phyloP scores from a whole-genome alignment of 1,140 invertebrate species.

The Sitodiplosis mosellana region DNA sequence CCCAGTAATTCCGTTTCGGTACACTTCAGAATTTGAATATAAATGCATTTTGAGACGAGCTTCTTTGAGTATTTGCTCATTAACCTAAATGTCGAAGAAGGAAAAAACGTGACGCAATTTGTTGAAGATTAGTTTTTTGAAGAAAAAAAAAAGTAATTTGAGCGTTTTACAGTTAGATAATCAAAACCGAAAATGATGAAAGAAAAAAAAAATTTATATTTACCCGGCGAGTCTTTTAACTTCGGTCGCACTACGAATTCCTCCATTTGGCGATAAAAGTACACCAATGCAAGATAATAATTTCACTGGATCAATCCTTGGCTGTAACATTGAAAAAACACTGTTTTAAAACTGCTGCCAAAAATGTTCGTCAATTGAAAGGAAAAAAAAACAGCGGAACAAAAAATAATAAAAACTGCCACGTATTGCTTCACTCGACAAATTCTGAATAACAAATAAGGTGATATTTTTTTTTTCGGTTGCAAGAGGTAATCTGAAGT shows the following conservation, averaged over 20 bases:
- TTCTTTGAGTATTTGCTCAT: slow-evolving; percentile 94
- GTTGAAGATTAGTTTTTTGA: neutral
- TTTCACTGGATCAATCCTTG: slow-evolving; percentile 75
- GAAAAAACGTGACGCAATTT: slow-evolving; percentile 1
- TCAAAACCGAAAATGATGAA: slow-evolving; percentile 4
- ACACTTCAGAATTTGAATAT: slow-evolving; percentile 79
- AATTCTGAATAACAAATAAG: too few species aligned
- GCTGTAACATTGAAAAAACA: slow-evolving; percentile 39
- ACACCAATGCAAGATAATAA: slow-evolving; percentile 71
- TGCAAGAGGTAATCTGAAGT: too few species aligned
- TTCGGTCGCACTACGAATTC: slow-evolving; percentile 71
- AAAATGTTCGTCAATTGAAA: too few species aligned
- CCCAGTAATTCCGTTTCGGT: slow-evolving; percentile 69
- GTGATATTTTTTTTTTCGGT: too few species aligned
- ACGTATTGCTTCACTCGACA: too few species aligned
- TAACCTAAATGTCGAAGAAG: slow-evolving; percentile 54
- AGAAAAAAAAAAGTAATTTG: slow-evolving; percentile 4
- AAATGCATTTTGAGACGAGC: slow-evolving; percentile 87
- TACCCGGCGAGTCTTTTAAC: slow-evolving; percentile 61
- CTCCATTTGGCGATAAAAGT: slow-evolving; percentile 59
- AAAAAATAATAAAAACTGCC: too few species aligned
- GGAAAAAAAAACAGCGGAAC: too few species aligned
- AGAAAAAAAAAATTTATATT: slow-evolving; percentile 15
- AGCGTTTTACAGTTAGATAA: slow-evolving; percentile 2
- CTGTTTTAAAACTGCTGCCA: neutral